Evolutionary conservation across 2,113 vertebrate genomes (phyloP).

Genomic region (Vireo altiloquus): DNA sequence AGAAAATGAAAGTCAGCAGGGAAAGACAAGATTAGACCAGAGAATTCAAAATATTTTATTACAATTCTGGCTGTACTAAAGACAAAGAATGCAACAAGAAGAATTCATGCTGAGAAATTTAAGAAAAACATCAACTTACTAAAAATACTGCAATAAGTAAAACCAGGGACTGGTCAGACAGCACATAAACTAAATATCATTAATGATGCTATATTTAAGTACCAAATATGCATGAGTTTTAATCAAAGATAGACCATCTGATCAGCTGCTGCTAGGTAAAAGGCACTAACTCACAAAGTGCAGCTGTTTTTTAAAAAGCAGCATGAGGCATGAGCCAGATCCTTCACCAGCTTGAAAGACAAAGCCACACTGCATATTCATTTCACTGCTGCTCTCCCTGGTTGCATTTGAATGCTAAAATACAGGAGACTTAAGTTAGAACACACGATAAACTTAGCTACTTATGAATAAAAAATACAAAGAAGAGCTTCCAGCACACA

Average conservation of each 20-base stretch:
- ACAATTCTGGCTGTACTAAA: neutral
- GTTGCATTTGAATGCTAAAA: neutral
- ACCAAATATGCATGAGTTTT: neutral
- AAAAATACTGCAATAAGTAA: constrained; percentile 1
- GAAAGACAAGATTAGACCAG: neutral
- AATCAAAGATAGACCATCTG: neutral
- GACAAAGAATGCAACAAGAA: neutral
- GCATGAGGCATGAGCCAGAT: neutral
- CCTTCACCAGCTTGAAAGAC: neutral
- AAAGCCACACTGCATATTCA: neutral
- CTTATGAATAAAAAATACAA: neutral
- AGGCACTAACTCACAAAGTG: neutral
- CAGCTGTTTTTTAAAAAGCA: neutral
- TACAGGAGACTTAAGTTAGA: neutral
- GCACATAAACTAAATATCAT: neutral
- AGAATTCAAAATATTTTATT: constrained; percentile 56
- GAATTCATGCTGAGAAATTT: neutral
- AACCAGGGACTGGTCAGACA: neutral
- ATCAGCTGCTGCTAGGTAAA: neutral
- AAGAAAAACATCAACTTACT: neutral
- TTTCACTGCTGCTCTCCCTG: neutral
- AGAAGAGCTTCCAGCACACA: neutral
- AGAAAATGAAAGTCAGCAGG: neutral
- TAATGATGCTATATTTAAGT: neutral
- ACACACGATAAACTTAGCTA: neutral